Percentiles rank a stretch among this genome's conserved stretches.
Evolutionary conservation across 1,140 invertebrate genomes (phyloP).

Genomic region (Procambarus virginalis): DNA sequence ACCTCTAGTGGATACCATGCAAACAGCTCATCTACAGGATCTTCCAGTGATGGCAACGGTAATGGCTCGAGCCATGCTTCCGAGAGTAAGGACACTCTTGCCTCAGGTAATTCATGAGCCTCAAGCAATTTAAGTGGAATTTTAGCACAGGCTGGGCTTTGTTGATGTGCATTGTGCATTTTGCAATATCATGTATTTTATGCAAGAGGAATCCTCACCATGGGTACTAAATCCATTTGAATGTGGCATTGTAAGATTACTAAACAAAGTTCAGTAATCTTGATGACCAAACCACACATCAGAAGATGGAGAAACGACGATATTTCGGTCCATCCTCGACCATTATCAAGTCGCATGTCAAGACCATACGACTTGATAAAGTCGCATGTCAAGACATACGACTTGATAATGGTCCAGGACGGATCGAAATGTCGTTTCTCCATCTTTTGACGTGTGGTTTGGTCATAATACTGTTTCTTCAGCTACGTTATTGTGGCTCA

Average conservation of each 20-base stretch:
- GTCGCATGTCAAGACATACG: neutral
- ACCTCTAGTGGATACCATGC: constrained; percentile 71
- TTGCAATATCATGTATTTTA: neutral
- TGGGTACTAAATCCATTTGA: neutral
- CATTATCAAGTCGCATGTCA: neutral
- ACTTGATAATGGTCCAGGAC: too few relatives aligned
- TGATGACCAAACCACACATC: neutral
- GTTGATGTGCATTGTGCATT: neutral
- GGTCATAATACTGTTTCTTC: too few relatives aligned
- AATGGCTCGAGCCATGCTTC: constrained; percentile 60
- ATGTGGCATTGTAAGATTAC: neutral
- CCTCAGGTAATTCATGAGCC: constrained; percentile 38
- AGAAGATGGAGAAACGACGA: too few relatives aligned
- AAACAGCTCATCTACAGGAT: constrained; percentile 71
- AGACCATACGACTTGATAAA: neutral
- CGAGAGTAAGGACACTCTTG: constrained; percentile 64
- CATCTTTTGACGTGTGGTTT: too few relatives aligned
- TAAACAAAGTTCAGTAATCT: neutral
- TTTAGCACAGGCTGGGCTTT: neutral
- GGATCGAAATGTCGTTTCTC: too few relatives aligned
- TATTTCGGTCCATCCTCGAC: neutral
- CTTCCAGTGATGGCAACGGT: constrained; percentile 69
- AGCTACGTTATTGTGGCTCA: too few relatives aligned
- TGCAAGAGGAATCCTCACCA: neutral
- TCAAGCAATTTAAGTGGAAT: too few relatives aligned